phyloP scores from a whole-genome alignment of 2,797 vertebrate species.

The Psittacula echo region DNA sequence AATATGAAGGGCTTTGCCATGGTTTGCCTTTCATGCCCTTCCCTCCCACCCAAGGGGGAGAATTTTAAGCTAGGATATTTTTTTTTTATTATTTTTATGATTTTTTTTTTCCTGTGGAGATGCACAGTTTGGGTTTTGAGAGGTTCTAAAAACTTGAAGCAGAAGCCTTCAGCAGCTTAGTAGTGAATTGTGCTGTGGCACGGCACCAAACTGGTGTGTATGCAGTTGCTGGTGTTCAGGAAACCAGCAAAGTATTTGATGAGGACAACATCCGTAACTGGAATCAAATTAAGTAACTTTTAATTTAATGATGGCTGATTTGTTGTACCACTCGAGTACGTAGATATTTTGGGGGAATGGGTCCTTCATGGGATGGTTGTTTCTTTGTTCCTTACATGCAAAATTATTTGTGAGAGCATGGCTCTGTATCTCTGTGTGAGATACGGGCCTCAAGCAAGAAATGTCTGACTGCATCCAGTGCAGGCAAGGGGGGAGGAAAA shows the following conservation, averaged over 20 bases:
- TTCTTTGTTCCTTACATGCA: neutral
- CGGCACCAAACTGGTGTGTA: neutral
- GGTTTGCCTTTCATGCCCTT: neutral
- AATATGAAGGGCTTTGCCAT: neutral
- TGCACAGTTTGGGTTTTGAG: neutral
- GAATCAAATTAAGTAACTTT: neutral
- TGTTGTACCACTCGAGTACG: neutral
- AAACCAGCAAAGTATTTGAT: neutral
- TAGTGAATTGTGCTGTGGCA: accelerated
- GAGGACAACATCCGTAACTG: neutral
- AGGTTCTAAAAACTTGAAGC: neutral
- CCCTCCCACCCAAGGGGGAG: neutral
- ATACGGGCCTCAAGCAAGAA: neutral
- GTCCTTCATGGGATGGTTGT: accelerated
- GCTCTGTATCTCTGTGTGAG: neutral
- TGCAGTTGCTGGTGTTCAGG: neutral
- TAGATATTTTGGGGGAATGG: neutral
- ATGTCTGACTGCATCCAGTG: neutral
- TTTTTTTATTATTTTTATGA: neutral
- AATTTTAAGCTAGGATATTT: neutral
- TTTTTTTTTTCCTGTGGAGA: neutral
- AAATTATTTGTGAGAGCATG: neutral
- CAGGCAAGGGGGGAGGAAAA: accelerated
- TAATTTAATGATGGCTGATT: neutral
- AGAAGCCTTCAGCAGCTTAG: neutral